Conservation (phyloP, 2,797 vertebrate species). For the Miichthys miiuy region DNA sequence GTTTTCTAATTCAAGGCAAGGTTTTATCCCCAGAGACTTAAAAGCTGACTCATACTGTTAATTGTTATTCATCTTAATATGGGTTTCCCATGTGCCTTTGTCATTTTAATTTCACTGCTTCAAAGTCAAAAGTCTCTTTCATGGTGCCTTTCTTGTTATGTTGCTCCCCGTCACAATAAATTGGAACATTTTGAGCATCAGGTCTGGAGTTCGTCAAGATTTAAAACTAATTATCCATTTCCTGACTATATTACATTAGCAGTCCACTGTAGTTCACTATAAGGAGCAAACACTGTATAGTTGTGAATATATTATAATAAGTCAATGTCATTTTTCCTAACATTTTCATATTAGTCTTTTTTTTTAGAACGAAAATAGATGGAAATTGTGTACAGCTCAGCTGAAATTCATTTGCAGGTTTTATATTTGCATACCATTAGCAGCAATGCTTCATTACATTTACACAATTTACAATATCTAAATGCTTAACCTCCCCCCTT, state of each 20-base stretch:
- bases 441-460: constrained; percentile 46
- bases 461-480: constrained; percentile 23
- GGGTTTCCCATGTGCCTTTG: constrained; percentile 59
- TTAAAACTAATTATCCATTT: constrained; percentile 21
- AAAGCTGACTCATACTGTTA: constrained; percentile 63
- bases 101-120: constrained; percentile 61
- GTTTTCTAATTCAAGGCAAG: constrained; percentile 51
- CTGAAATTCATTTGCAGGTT: constrained; percentile 21
- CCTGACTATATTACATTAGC: not conserved
- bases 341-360: constrained; percentile 13
- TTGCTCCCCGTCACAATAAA: constrained; percentile 37
- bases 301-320: not conserved
- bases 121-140: constrained; percentile 51
- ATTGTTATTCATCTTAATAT: constrained; percentile 65
- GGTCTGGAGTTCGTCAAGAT: constrained; percentile 16
- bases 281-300: not conserved
- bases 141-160: constrained; percentile 25
- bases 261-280: not conserved
- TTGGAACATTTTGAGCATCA: constrained; percentile 8
- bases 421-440: constrained; percentile 44
- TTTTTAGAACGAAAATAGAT: constrained; percentile 16
- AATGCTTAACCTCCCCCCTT: constrained; percentile 21
- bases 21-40: constrained; percentile 45
- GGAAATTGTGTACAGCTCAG: constrained; percentile 10
- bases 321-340: not conserved